phyloP scores from a whole-genome alignment of 92 coral and sea anemone species.

The Pocillopora grandis region DNA sequence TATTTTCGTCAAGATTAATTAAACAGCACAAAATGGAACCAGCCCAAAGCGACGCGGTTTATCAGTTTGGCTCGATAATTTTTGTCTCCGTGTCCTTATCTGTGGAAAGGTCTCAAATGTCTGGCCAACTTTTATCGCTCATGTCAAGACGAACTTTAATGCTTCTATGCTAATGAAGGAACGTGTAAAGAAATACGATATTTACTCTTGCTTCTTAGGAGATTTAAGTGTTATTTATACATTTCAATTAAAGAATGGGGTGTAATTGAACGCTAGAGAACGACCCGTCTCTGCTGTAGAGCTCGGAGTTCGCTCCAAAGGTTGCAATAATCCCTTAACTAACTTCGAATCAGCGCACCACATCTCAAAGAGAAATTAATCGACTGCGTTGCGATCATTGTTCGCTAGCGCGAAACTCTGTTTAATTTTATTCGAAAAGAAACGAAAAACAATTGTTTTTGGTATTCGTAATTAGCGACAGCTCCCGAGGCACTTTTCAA shows the following conservation, averaged over 20 bases:
- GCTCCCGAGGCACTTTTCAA: slow-evolving; percentile 84
- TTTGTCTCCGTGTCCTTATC: slow-evolving; percentile 27
- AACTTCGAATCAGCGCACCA: slow-evolving; percentile 4
- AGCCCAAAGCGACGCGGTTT: slow-evolving; percentile 28
- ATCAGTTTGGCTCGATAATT: slow-evolving; percentile 30
- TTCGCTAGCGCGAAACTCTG: slow-evolving; percentile 44
- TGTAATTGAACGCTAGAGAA: slow-evolving; percentile 60
- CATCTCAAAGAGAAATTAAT: slow-evolving; percentile 12
- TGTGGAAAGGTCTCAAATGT: slow-evolving; percentile 29
- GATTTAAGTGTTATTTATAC: slow-evolving; percentile 70
- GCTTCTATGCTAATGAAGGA: slow-evolving; percentile 42
- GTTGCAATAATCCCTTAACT: slow-evolving; percentile 3
- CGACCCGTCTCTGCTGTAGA: slow-evolving; percentile 14
- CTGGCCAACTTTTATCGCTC: slow-evolving; percentile 15
- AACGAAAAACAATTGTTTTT: slow-evolving; percentile 68
- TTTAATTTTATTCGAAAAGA: slow-evolving; percentile 62
- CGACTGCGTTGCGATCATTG: slow-evolving; percentile 32
- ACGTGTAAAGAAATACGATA: slow-evolving; percentile 57
- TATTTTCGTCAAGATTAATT: slow-evolving; percentile 48
- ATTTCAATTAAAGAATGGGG: slow-evolving; percentile 66
- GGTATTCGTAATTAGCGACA: slow-evolving; percentile 80
- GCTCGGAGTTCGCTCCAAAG: slow-evolving; percentile 8
- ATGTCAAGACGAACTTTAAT: slow-evolving; percentile 32
- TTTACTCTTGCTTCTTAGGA: slow-evolving; percentile 51
- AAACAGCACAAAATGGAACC: slow-evolving; percentile 38